A percentile compares a stretch with the other conserved stretches of the same genome.
phyloP scores from a whole-genome alignment of 2,888 invertebrate genomes.

The Cepaea hortensis region DNA sequence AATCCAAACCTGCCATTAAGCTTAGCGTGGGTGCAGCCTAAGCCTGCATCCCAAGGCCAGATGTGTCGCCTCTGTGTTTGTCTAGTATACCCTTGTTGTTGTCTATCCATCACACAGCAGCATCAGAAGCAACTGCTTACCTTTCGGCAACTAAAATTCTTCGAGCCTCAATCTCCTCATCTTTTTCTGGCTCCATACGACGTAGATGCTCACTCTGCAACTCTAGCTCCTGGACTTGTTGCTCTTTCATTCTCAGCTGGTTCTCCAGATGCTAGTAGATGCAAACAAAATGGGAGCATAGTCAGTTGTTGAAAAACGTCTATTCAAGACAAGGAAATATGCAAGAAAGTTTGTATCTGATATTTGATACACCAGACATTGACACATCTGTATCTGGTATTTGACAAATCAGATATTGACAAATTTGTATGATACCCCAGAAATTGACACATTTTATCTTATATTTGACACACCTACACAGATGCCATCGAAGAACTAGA shows the following conservation, averaged over 20 bases:
- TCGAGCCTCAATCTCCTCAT: constrained; percentile 95
- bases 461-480: constrained; percentile 78
- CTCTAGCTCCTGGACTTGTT: constrained; percentile 90
- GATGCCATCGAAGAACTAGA: too few species aligned
- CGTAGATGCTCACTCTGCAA: constrained; percentile 96
- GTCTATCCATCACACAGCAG: too few species aligned
- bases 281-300: too few species aligned
- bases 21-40: too few species aligned
- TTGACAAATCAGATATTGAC: too few species aligned
- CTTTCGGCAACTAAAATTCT: constrained; percentile 95
- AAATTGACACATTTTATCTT: constrained; percentile 54
- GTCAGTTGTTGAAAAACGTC: too few species aligned
- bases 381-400: constrained; percentile 26
- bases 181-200: constrained; percentile 95
- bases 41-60: too few species aligned
- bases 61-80: too few species aligned
- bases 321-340: too few species aligned
- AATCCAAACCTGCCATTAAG: too few species aligned
- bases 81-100: too few species aligned
- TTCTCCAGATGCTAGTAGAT: constrained; percentile 66
- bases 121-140: constrained; percentile 57
- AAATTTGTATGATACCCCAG: background rate
- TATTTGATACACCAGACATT: background rate
- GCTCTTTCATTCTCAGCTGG: constrained; percentile 81
- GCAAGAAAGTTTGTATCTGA: too few species aligned